Evolutionary conservation across 2,113 vertebrate species (phyloP).

Genomic region (Upupa epops): DNA sequence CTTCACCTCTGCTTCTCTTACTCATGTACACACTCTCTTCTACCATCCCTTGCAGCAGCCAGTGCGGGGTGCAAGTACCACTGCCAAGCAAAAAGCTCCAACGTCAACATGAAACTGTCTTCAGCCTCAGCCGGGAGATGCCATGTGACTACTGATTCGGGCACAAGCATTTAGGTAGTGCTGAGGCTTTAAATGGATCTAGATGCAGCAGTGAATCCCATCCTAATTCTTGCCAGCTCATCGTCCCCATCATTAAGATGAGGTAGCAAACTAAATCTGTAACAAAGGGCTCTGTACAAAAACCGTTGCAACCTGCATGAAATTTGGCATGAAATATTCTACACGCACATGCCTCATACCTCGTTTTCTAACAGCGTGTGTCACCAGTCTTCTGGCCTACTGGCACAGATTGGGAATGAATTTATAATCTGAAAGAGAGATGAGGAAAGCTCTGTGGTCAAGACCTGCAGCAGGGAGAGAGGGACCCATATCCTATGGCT

Average conservation of each 20-base stretch:
- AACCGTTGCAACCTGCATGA: neutral
- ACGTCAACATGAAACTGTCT: neutral
- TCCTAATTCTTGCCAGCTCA: neutral
- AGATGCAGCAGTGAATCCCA: neutral
- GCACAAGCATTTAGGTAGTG: neutral
- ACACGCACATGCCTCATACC: neutral
- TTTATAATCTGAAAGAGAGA: neutral
- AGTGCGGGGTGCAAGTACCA: neutral
- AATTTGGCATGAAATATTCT: neutral
- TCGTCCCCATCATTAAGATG: neutral
- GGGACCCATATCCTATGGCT: neutral
- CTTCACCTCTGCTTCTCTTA: neutral
- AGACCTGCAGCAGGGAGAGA: neutral
- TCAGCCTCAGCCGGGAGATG: neutral
- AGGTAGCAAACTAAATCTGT: neutral
- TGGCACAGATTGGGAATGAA: neutral
- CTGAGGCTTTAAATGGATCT: neutral
- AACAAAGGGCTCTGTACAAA: neutral
- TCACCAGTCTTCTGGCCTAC: neutral
- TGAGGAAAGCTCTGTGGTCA: neutral
- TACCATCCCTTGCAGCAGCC: fast-evolving
- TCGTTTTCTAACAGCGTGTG: fast-evolving
- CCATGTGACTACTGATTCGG: neutral
- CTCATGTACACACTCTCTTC: neutral
- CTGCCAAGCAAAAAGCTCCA: neutral